Percentiles rank a stretch among this genome's conserved stretches.
Conservation (phyloP, 2,888 invertebrate genomes). For the Sarcophaga variegata region DNA sequence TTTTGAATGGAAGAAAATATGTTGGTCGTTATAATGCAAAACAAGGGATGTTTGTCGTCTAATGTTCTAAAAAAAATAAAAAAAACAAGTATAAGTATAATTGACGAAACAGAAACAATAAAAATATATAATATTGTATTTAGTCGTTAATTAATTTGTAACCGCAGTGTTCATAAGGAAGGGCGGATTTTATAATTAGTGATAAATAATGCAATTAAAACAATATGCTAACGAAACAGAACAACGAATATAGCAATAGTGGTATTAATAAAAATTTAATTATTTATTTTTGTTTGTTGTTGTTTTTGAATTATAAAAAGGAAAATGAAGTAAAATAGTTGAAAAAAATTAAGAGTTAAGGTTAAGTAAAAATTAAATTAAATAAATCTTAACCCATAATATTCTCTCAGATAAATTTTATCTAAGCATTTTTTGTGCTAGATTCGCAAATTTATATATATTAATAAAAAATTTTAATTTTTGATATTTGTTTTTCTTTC, state of each 20-base stretch:
- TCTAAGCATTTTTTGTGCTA: no score
- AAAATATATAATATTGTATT: background rate
- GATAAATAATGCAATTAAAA: conserved; percentile 39
- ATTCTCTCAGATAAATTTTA: no score
- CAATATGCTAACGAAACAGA: background rate
- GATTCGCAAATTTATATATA: background rate
- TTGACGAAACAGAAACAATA: background rate
- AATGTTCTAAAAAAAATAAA: background rate
- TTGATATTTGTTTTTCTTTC: conserved; percentile 8
- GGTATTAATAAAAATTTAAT: no score
- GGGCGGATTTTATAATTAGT: conserved; percentile 45
- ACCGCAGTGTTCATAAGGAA: background rate
- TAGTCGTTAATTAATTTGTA: background rate
- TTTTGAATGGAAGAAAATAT: background rate
- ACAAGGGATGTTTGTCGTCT: background rate
- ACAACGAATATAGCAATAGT: no score
- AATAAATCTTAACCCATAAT: no score
- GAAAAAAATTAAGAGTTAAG: no score
- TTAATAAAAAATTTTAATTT: background rate
- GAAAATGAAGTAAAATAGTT: no score
- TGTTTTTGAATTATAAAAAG: no score
- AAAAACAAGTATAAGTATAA: no score
- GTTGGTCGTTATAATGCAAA: conserved; percentile 10
- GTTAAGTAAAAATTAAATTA: no score
- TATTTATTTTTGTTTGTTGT: no score